A percentile compares a stretch with the other conserved stretches of the same genome.
Conservation (phyloP, 2,888 invertebrate species). For the Busseola fusca region DNA sequence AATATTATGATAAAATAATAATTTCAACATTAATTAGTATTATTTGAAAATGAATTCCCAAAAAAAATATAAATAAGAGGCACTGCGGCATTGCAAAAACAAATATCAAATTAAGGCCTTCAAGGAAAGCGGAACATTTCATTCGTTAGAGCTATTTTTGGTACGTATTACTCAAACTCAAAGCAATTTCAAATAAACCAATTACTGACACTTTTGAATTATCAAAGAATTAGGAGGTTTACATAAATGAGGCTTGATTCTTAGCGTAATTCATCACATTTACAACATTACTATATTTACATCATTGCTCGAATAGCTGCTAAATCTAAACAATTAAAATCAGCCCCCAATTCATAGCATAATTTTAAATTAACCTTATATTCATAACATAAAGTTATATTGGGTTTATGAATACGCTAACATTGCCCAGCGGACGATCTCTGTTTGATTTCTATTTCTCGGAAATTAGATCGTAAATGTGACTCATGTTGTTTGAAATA, state of each 20-base stretch:
- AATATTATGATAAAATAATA: not conserved
- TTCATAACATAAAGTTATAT: slow-evolving; percentile 24
- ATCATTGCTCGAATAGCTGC: not conserved
- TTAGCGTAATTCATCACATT: not conserved
- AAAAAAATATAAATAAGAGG: not conserved
- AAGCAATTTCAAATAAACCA: not conserved
- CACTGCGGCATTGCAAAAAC: not conserved
- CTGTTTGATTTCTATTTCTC: slow-evolving; percentile 63
- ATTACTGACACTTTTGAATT: not conserved
- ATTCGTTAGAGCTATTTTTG: not conserved
- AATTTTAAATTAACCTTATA: slow-evolving; percentile 6
- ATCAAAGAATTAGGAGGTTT: not conserved
- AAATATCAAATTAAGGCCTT: not conserved
- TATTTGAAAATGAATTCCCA: not conserved
- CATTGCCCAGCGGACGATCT: slow-evolving; percentile 12
- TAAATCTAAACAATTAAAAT: not conserved
- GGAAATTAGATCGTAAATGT: slow-evolving; percentile 68
- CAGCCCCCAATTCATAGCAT: slow-evolving; percentile 4
- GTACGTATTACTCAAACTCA: not conserved
- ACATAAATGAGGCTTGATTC: not conserved
- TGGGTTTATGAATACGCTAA: slow-evolving; percentile 23
- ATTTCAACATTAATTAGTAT: not conserved
- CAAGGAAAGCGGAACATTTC: not conserved
- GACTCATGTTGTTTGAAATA: slow-evolving; percentile 60
- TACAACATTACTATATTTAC: no score